Evolutionary conservation across 2,888 invertebrate genomes (phyloP), one percentile per base, ranked within the genome.

Genomic region (Acanthococcus lagerstroemiae): DNA sequence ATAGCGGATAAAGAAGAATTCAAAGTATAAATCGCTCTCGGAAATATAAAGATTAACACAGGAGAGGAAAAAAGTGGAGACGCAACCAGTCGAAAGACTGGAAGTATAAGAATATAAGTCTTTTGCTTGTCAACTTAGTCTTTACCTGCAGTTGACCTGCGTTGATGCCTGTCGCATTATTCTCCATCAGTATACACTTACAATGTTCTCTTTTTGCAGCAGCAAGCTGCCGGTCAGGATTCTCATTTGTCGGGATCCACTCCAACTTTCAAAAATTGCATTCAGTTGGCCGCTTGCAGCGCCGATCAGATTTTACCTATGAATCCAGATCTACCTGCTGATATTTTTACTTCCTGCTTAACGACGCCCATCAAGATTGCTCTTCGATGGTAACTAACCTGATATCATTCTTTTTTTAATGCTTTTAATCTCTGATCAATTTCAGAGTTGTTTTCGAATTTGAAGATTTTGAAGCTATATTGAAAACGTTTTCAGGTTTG

Each of bases 291-390:
- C 44, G 96, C 99, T 22, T 99, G 99, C 78, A 86, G 89, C 44
- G 85, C 87, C n/a, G 88, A 88, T 72, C 94, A 99, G 79, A 84
- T 87, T 70, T 82, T 99, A 73, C 99, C 99, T 17, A 94, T 95
- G 93, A 90, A 93, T 80, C 90, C 97, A 0, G 93, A 95, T 77
- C 80, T 99, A 74, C 99, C 99, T 4, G 97, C 97, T 2, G 99
- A 87, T 75, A 82, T 99, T 72, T 99, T 99, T 80, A 97, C 99
- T 26, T 86, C 95, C 15, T 99, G 99, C 79, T 84, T 99, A 73
- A 99, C 97, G 65, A 97, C 97, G 65, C 99, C 99, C 50, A 95
- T 99, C 73, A 93, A 92, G 80, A 93, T 92, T 74, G 95, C 95
- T 68, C 81, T 96, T 70, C 84, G 89, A 76, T 96, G 95, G 95